These are phyloP conservation scores for Chrysolina americana DNA, from an alignment of 2,888 invertebrate genomes.

Conservation along the genomic window DNA sequence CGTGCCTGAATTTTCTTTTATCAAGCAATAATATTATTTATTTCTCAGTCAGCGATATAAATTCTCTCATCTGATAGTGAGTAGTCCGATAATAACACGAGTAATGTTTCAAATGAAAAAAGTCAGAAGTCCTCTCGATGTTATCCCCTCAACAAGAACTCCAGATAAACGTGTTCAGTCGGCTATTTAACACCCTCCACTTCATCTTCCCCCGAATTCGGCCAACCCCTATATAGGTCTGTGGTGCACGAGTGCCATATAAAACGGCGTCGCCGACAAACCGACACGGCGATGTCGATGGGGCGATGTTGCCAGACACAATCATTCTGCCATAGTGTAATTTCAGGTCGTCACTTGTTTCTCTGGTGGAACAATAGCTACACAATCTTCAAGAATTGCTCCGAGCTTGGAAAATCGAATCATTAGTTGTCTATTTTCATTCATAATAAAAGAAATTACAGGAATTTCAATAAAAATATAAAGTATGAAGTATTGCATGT, in stretches of 20 bases:
- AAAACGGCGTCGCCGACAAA: constrained; percentile 51
- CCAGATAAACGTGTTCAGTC: constrained; percentile 31
- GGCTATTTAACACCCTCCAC: constrained; percentile 31
- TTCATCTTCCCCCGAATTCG: constrained; percentile 47
- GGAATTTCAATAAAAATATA: no score
- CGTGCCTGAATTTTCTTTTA: no score
- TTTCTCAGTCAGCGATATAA: not conserved
- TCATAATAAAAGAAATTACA: no score
- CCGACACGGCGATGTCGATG: constrained; percentile 37
- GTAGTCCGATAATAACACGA: not conserved
- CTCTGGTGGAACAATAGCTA: no score
- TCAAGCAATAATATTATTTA: no score
- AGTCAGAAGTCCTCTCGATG: constrained; percentile 24
- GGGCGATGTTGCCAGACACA: not conserved
- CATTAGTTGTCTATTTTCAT: no score
- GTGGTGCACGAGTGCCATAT: constrained; percentile 52
- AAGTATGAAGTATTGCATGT: no score
- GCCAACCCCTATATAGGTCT: constrained; percentile 52
- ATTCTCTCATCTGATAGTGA: not conserved
- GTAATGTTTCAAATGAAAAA: constrained; percentile 20
- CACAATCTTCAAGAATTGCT: no score
- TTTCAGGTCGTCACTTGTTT: no score
- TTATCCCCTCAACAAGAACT: constrained; percentile 12
- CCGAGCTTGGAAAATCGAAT: no score
- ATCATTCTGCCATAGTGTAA: not conserved